Evolutionary conservation across 2,113 vertebrate genomes (phyloP).

Genomic region (Orycteropus afer): DNA sequence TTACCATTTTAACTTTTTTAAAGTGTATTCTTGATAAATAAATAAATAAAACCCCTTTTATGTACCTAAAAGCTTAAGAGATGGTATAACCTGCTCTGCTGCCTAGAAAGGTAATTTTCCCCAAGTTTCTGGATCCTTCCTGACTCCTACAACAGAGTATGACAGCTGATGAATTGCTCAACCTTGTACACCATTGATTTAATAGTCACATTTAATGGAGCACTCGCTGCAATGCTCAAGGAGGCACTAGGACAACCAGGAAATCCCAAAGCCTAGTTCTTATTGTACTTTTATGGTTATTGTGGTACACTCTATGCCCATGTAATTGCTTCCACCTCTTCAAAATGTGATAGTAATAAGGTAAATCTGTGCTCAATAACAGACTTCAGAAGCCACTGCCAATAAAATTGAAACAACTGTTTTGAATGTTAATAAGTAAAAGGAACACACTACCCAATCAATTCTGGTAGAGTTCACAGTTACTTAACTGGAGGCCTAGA

Average conservation of each 20-base stretch:
- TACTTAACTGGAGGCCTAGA: background rate
- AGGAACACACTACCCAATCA: background rate
- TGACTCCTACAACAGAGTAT: background rate
- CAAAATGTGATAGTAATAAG: conserved; percentile 45
- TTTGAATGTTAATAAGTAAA: background rate
- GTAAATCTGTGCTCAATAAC: background rate
- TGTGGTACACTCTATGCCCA: background rate
- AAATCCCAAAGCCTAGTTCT: background rate
- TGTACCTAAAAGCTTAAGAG: background rate
- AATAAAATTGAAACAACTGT: background rate
- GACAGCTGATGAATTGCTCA: background rate
- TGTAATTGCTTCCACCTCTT: conserved; percentile 16
- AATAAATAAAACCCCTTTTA: background rate
- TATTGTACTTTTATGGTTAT: background rate
- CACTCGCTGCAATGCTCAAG: background rate
- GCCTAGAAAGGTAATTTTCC: conserved; percentile 11
- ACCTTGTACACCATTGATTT: background rate
- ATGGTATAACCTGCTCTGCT: background rate
- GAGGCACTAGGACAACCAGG: background rate
- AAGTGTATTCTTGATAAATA: background rate
- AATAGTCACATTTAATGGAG: conserved; percentile 26
- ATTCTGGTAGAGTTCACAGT: background rate
- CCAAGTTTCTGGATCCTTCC: conserved; percentile 18
- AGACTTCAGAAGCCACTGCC: background rate
- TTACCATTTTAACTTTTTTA: conserved; percentile 19